Evolutionary conservation across 2,888 invertebrate genomes (phyloP), one percentile per base, ranked within the genome.

Genomic region (Caenorhabditis drosophilae): DNA sequence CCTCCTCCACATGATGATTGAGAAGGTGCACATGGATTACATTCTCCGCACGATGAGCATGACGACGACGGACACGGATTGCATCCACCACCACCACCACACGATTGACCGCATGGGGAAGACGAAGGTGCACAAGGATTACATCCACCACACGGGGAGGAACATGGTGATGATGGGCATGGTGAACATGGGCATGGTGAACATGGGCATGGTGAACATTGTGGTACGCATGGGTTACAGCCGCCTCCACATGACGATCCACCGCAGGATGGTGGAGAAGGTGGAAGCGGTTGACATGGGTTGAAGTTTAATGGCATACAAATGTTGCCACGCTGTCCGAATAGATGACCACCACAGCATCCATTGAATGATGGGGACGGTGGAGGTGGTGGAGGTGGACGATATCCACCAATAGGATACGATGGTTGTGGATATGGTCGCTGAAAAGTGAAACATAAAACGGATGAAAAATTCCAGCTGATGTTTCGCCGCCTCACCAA

Each of bases 251-350:
- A 50, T 3, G 48, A 53, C 9, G 51, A 41, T 49, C 60, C 60
- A 44, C 61, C 23, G n/a, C 16, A 26, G 12, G 36, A 35, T 38
- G 38, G 26, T 7, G 18, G 18, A 15, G 16, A 4, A 36, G 46
- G 31, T 34, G 27, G 31, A 18, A 46, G 50, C 34, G 48, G 52
- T 48, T 49, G 60, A 20, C 66, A 66, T 26, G 66, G 49, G 36
- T 60, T 60, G 40, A 66, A 66, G 41, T 36, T 66, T 38, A 66
- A 51, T 23, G 66, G 66, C 66, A 66, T 66, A 40, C 66, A 66
- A 15, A 66, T 45, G 18, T 54, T 53, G 41, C 66, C 66, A 34
- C 60, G 66, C 25, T 52, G 59, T 36, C 60, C 51, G 56, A 66
- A 66, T 15, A 66, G 23, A 22, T 60, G 59, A 46, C 66, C 66